Base-by-base conservation (phyloP, 2,888 invertebrate genomes). In the Xanthia togata region DNA sequence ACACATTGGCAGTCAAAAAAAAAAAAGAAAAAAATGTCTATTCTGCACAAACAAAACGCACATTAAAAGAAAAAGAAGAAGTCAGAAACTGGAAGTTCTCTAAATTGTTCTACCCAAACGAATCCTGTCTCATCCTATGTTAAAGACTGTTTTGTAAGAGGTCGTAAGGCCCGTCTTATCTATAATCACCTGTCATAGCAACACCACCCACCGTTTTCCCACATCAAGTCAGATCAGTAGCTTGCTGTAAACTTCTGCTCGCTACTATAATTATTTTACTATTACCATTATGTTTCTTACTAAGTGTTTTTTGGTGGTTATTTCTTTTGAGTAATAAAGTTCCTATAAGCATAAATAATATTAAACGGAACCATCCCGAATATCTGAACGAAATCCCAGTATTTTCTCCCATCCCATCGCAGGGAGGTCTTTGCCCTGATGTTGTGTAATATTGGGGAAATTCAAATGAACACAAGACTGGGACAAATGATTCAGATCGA, bases 391-490 rank as follows among this genome's bases (percentile, higher is more conserved):
- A n/a, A 81, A 69, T 57, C 53, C 35, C 63, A 14, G 38, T 64
- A 67, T 76, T 50, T 65, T 57, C 55, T 64, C 53, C 26, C 41
- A 12, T 63, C 35, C 31, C 63, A 69, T 44, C 53, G 0, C 31
- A 31, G 31, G 23, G 62, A 78, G 88, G 84, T 81, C 78, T 81
- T 86, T 79, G 70, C 67, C 74, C 82, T 26, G 64, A 11, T 17
- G 20, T 87, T 68, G 70, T 68, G 76, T 73, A 79, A 86, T 78
- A 78, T 82, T 84, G 11, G 50, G 62, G 26, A 71, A 72, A 88
- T 88, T 81, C 65, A 76, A 86, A 84, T 84, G 38, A 60, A 53
- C 26, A 50, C 41, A 63, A 41, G 74, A 79, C 67, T 73, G 38
- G 64, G 60, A 87, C 76, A 80, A 85, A 76, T 71, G 75, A 82